These are phyloP conservation scores for Osmerus eperlanus DNA, from an alignment of 2,113 vertebrate species.

Conservation along the genomic window DNA sequence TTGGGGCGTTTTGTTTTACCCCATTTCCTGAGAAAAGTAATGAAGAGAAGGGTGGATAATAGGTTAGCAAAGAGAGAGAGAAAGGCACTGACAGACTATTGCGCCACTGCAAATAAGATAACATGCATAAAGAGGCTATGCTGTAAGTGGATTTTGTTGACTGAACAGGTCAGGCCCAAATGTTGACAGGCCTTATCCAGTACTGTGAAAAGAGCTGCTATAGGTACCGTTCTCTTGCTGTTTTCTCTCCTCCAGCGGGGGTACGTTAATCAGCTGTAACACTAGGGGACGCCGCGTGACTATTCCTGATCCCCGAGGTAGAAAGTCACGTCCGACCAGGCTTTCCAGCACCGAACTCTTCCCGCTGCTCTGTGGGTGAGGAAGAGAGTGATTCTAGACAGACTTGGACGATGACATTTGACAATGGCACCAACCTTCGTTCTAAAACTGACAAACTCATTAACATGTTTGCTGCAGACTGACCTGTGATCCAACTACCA, in stretches of 20 bases:
- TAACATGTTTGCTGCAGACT: slow-evolving; percentile 14
- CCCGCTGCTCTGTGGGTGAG: slow-evolving; percentile 73
- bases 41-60: slow-evolving; percentile 39
- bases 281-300: slow-evolving; percentile 76
- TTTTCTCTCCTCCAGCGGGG: slow-evolving; percentile 62
- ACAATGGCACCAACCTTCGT: neutral
- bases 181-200: no score
- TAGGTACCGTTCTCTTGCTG: slow-evolving; percentile 64
- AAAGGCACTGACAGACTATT: neutral
- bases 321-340: slow-evolving; percentile 75
- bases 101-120: neutral
- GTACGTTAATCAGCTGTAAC: slow-evolving; percentile 74
- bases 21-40: slow-evolving; percentile 61
- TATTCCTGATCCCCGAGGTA: slow-evolving; percentile 77
- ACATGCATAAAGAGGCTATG: neutral
- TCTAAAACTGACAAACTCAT: neutral
- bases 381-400: slow-evolving; percentile 21
- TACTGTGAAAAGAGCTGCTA: no score
- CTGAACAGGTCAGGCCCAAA: no score
- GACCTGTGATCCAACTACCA: slow-evolving; percentile 77
- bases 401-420: neutral
- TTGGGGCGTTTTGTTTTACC: slow-evolving; percentile 65
- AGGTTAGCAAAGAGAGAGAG: slow-evolving; percentile 40
- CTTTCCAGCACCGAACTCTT: slow-evolving; percentile 80
- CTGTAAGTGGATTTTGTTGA: neutral